Evolutionary conservation across 35 echinoderm and acorn worm species (phyloP), one percentile per base, ranked within the genome.

Genomic region (Ophiothrix spiculata): DNA sequence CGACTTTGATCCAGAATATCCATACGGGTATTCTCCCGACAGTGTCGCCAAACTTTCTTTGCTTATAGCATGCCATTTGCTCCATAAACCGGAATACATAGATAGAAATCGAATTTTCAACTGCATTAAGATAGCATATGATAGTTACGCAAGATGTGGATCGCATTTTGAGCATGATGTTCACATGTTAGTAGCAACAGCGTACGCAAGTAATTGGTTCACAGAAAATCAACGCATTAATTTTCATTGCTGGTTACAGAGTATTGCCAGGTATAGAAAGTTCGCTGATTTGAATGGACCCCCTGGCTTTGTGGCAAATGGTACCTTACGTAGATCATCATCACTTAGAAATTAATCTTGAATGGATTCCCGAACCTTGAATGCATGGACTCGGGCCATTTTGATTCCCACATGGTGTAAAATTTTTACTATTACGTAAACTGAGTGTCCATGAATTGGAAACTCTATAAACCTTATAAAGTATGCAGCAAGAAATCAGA

Each of bases 161-260:
- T 83, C 80, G 1, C 77, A 85, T 31, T 98, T 87, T 83, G 95
- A 98, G 39, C 92, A 98, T 41, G 95, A 98, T 76, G 92, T 98
- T 31, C 95, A 98, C 41, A 98, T 98, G 95, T 78, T 98, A 37
- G 74, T 98, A 25, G 91, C 95, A 4, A 98, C 95, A 6, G 91
- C 96, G 12, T 99, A 99, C 36, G 96, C 96, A 8, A 94, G 96
- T 79, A 93, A 99, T 78, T 99, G 96, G 96, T 99, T 99, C 77
- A 86, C 89, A 1, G 96, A 93, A 8, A 86, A 99, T 38, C 96
- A 99, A 36, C 74, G 92, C 31, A 90, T 99, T 19, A 87, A 86
- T 56, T 94, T 99, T 45, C 96, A 99, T 46, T 88, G 92, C 35
- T 99, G 96, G 96, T 41, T 99, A 4, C 92, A 99, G 84, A 94